Base-by-base conservation (phyloP, 2,797 vertebrate species). In the Alca torda region DNA sequence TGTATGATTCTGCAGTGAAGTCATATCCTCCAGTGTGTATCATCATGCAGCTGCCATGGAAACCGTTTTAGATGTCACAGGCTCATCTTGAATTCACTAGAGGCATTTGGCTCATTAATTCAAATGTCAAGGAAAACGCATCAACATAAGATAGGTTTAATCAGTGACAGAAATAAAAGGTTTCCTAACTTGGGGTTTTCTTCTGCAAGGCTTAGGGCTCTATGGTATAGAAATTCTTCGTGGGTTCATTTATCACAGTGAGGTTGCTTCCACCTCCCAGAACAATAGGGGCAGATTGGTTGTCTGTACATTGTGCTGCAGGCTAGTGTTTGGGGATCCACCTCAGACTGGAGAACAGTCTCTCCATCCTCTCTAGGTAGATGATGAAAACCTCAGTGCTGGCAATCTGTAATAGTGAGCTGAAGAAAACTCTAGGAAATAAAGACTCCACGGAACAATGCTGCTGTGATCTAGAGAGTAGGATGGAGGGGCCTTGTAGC, bases 81-180 rank as follows among this genome's bases (percentile, higher is more conserved):
- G 69, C 90, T 92, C 84, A 59, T 97, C 65, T 63, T 46, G 24
- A 92, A 91, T 90, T 96, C 92, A 50, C 82, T 89, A 63, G 59
- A 94, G 84, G 77, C 89, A 89, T 96, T 93, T 95, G 84, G 87
- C 86, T 97, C 70, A 93, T 92, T 88, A 96, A 97, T 91, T 76
- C 90, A 91, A 85, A 91, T 90, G 92, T 76, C 93, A 92, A 74
- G 56, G 74, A 91, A 89, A 93, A 93, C 26, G 21, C 48, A 94
- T 67, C 84, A 53, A 59, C 0, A 0, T 82, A 67, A 82, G 41
- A 86, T 37, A 56, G 91, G 77, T 87, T 91, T 69, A 57, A 93
- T 82, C 43, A 19, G 84, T 75, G 37, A 61, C 57, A 84, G 76
- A 91, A 91, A 70, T 67, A 20, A 84, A 77, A 93, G 54, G 53